Evolutionary conservation across 2,797 vertebrate species (phyloP).

Genomic region (Caiman crocodilus): DNA sequence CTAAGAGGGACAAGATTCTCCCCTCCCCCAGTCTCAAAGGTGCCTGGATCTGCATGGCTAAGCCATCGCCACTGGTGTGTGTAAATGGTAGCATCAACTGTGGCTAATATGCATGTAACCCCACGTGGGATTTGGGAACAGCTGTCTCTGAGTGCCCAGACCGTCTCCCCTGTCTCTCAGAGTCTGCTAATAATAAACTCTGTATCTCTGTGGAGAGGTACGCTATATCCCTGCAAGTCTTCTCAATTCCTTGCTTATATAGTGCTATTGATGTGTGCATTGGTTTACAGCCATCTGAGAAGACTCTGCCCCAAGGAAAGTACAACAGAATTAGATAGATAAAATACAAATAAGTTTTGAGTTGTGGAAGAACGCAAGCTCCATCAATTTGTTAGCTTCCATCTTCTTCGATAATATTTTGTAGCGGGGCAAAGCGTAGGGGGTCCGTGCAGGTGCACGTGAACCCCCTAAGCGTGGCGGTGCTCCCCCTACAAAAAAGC

Average conservation of each 20-base stretch:
- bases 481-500: too few relatives aligned
- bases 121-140: rapidly evolving
- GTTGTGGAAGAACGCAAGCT: background rate
- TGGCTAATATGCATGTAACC: background rate
- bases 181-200: background rate
- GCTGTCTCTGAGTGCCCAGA: background rate
- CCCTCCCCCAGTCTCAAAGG: background rate
- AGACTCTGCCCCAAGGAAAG: background rate
- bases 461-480: too few relatives aligned
- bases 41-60: background rate
- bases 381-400: background rate
- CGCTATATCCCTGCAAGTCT: background rate
- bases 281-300: background rate
- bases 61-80: background rate
- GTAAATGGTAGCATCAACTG: rapidly evolving
- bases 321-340: background rate
- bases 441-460: too few relatives aligned
- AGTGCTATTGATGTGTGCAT: rapidly evolving
- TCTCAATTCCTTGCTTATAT: background rate
- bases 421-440: too few relatives aligned
- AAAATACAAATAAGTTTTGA: background rate
- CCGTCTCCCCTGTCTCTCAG: rapidly evolving
- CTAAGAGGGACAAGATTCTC: background rate
- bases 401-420: background rate
- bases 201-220: background rate